Percentiles rank a stretch among this genome's conserved stretches.
These are phyloP conservation scores for Periophthalmus magnuspinnatus DNA, from an alignment of 2,797 vertebrate genomes.

Conservation along the genomic window DNA sequence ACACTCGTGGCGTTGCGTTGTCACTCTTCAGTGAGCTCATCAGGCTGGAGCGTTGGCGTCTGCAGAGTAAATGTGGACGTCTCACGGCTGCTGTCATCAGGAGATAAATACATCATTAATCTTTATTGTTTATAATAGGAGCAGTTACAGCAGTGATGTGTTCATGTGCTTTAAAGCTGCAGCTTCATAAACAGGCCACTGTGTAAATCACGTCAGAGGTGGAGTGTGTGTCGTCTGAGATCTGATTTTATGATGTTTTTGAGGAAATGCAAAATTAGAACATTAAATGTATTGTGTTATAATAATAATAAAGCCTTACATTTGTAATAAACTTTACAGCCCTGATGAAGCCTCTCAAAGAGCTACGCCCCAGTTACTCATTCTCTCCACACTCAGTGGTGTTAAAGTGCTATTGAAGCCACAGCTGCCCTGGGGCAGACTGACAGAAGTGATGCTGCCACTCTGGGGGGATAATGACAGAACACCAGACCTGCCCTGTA, in stretches of 20 bases:
- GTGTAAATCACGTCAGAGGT: constrained; percentile 34
- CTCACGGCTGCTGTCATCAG: constrained; percentile 44
- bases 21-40: constrained; percentile 53
- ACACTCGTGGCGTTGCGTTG: constrained; percentile 43
- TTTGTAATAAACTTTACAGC: too few relatives aligned
- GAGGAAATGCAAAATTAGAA: too few relatives aligned
- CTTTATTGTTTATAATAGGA: constrained; percentile 57
- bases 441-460: too few relatives aligned
- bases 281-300: too few relatives aligned
- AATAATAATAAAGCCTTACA: too few relatives aligned
- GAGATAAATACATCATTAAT: constrained; percentile 67
- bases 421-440: too few relatives aligned
- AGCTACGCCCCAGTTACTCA: too few relatives aligned
- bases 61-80: constrained; percentile 40
- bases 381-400: too few relatives aligned
- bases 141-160: constrained; percentile 55
- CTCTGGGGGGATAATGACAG: too few relatives aligned
- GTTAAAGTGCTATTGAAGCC: too few relatives aligned
- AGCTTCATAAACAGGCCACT: constrained; percentile 23
- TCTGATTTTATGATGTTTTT: background rate
- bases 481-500: too few relatives aligned
- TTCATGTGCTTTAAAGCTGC: constrained; percentile 42
- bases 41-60: constrained; percentile 46
- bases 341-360: too few relatives aligned
- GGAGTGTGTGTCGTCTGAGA: background rate